A percentile compares a stretch with the other conserved stretches of the same genome.
Conservation (phyloP, 2,113 vertebrate species). For the Chroicocephalus ridibundus region DNA sequence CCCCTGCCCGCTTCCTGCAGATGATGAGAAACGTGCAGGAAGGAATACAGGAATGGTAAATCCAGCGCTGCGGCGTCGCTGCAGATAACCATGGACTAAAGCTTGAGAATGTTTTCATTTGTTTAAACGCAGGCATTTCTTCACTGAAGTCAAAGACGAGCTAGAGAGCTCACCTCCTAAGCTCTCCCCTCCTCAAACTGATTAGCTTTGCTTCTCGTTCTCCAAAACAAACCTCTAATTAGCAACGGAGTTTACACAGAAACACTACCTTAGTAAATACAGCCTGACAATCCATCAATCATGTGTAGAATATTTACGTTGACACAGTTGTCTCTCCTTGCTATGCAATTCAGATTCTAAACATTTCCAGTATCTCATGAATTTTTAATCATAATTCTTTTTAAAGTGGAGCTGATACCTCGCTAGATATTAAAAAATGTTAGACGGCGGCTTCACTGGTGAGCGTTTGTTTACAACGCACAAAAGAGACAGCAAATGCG, state of each 20-base stretch:
- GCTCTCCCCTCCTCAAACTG: constrained; percentile 16
- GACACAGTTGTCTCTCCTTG: background rate
- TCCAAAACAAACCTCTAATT: constrained; percentile 50
- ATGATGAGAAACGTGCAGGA: background rate
- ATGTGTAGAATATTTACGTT: background rate
- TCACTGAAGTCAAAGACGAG: background rate
- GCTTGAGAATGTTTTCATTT: constrained; percentile 34
- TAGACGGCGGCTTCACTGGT: background rate
- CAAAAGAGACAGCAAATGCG: background rate
- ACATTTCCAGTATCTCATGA: background rate
- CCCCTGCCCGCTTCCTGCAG: background rate
- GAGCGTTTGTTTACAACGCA: background rate
- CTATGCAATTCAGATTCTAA: background rate
- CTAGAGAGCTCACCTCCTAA: background rate
- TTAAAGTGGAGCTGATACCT: background rate
- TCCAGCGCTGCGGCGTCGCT: background rate
- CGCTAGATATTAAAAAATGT: background rate
- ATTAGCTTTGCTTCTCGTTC: background rate
- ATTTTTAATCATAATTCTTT: background rate
- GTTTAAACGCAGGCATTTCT: constrained; percentile 16
- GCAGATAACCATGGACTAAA: background rate
- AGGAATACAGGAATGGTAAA: background rate
- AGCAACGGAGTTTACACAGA: constrained; percentile 42
- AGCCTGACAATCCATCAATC: background rate
- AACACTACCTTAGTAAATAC: constrained; percentile 38